These are phyloP conservation scores for Crossaster papposus DNA, from an alignment of 53 echinoderm and acorn worm species.

Conservation along the genomic window DNA sequence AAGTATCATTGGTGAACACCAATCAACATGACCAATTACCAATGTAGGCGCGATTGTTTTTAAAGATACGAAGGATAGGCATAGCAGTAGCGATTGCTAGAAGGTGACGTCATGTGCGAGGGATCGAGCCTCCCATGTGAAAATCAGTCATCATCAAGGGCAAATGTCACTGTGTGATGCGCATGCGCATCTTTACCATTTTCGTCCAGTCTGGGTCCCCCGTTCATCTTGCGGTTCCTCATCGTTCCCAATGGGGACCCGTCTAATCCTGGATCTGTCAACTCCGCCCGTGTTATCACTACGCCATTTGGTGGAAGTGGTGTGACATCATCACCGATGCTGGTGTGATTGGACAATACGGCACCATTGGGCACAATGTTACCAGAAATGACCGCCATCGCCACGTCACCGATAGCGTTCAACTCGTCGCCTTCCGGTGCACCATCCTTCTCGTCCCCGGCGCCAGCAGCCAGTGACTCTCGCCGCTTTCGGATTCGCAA, in stretches of 20 bases:
- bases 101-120: too few relatives aligned
- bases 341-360: constrained; percentile 18
- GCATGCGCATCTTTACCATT: not conserved
- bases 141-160: constrained; percentile 33
- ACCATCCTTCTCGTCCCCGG: not conserved
- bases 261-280: not conserved
- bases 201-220: constrained; percentile 6
- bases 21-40: too few relatives aligned
- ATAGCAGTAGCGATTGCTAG: too few relatives aligned
- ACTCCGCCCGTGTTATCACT: not conserved
- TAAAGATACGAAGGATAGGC: too few relatives aligned
- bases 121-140: too few relatives aligned
- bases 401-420: constrained; percentile 1
- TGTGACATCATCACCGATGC: not conserved
- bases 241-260: not conserved
- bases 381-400: constrained; percentile 48
- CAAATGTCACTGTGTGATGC: constrained; percentile 49
- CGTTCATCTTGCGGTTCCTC: constrained; percentile 32
- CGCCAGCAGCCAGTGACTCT: not conserved
- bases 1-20: not conserved
- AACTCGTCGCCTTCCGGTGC: constrained; percentile 13
- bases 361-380: constrained; percentile 26
- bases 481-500: constrained; percentile 27
- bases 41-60: too few relatives aligned
- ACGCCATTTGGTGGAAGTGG: constrained; percentile 32